Conservation (phyloP, 2,888 invertebrate genomes). For the Oscheius sp. region DNA sequence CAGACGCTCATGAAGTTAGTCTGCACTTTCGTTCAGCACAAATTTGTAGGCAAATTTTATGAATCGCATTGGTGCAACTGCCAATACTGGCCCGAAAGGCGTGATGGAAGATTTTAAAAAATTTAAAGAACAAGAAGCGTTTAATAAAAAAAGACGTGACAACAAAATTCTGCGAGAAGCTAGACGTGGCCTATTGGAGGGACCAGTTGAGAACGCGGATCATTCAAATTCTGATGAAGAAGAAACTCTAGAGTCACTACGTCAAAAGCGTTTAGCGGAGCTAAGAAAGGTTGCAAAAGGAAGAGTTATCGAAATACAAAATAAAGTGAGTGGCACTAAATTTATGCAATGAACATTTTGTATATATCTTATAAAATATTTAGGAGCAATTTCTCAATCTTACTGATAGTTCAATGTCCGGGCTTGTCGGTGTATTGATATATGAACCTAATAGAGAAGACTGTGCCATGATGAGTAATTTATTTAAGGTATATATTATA, state of each 20-base stretch:
- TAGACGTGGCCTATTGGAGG: conserved; percentile 50
- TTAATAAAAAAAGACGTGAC: conserved; percentile 40
- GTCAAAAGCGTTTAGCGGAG: conserved; percentile 56
- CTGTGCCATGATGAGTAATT: conserved; percentile 37
- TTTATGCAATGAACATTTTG: not conserved
- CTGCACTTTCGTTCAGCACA: not conserved
- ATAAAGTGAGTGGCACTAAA: conserved; percentile 48
- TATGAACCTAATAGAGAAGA: conserved; percentile 51
- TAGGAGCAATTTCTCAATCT: conserved; percentile 52
- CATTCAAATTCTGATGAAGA: conserved; percentile 47
- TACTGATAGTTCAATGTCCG: conserved; percentile 40
- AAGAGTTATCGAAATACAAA: conserved; percentile 61
- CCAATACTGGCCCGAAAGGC: conserved; percentile 60
- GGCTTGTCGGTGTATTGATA: conserved; percentile 47
- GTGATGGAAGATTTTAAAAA: conserved; percentile 53
- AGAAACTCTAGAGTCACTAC: conserved; percentile 59
- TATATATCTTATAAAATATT: too few relatives aligned
- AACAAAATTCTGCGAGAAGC: conserved; percentile 44
- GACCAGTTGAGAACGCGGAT: conserved; percentile 51
- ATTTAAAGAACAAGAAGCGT: conserved; percentile 45
- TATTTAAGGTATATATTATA: conserved; percentile 39
- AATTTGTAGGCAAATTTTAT: conserved; percentile 48
- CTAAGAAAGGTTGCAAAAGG: conserved; percentile 54
- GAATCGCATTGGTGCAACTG: conserved; percentile 42
- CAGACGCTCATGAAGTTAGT: conserved; percentile 51